phyloP scores from a whole-genome alignment of 1,140 invertebrate genomes.

The Papilio aristodemus region DNA sequence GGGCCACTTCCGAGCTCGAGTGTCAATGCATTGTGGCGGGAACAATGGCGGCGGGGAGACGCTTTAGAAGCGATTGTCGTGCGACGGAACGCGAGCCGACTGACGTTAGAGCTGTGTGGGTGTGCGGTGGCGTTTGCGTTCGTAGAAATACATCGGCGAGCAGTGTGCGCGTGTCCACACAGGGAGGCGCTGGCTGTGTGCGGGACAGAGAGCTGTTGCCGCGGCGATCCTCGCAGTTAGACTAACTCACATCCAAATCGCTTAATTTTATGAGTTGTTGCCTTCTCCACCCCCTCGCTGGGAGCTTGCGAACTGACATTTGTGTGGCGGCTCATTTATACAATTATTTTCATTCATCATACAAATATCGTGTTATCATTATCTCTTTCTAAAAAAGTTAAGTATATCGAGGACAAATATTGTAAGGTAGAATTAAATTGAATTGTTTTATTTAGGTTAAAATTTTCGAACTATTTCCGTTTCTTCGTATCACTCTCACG shows the following conservation, averaged over 20 bases:
- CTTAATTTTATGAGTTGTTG: constrained; percentile 82
- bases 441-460: too few relatives aligned
- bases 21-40: constrained; percentile 65
- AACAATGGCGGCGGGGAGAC: constrained; percentile 43
- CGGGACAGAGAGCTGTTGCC: constrained; percentile 64
- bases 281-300: constrained; percentile 77
- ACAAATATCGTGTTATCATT: too few relatives aligned
- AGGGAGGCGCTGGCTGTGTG: constrained; percentile 24
- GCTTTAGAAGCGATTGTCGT: constrained; percentile 27
- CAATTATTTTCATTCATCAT: neutral
- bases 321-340: constrained; percentile 42
- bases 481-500: too few relatives aligned
- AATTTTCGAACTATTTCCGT: too few relatives aligned
- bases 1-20: constrained; percentile 49
- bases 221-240: constrained; percentile 76
- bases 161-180: constrained; percentile 41
- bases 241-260: constrained; percentile 81
- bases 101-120: constrained; percentile 37
- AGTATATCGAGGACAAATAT: too few relatives aligned
- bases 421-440: too few relatives aligned
- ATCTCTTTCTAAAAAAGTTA: too few relatives aligned
- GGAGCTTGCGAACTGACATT: constrained; percentile 55
- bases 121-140: constrained; percentile 32
- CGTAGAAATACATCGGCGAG: too few relatives aligned
- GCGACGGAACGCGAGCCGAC: constrained; percentile 34